Base-by-base conservation (phyloP, 1,140 invertebrate genomes). In the Euura saliciscinereae region DNA sequence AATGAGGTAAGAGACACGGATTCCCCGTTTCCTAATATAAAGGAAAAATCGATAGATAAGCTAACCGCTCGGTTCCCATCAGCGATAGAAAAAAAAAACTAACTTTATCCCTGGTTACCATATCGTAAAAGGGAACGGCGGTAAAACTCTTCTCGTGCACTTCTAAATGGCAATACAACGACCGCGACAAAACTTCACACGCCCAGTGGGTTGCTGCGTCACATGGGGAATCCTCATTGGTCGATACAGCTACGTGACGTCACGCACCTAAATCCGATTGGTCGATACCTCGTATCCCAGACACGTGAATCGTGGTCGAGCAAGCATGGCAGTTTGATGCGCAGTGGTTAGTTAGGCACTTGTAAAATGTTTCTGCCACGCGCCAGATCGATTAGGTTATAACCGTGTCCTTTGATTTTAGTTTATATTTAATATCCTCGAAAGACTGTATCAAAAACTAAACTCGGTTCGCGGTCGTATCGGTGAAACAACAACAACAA, bases 241-340 rank as follows among this genome's bases (percentile, higher is more conserved):
- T 87, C 85, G 85, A 87, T 87, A 86, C 75, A 85, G 85, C 81
- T 76, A 73, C 75, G 83, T 86, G 86, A 88, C 86, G 86, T 87
- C 84, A 86, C 71, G 67, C 73, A 67, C 65, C 70, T 72, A 73
- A 71, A 73, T 68, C 65, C 70, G 77, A 87, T 87, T 86, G 85
- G 85, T 68, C 70, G 76, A 75, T 73, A 76, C 73, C 76, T 74
- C 78, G 82, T 78, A 75, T 76, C 82, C 83, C 83, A 81, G 85
- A 88, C 86, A 88, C 85, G 87, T 88, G 86, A 88, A 86, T 85
- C 80, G 83, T 81, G 84, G 81, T 81, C 82, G 80, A 83, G 82
- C 82, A 84, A 84, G 86, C 86, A 86, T 87, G 86, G 86, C 84
- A 83, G 84, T 85, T 59, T 84, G 85, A 84, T 87, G 85, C 86